Evolutionary conservation across 1,140 invertebrate genomes (phyloP), one percentile per base, ranked within the genome.

Genomic region (Trachymyrmex cornetzi): DNA sequence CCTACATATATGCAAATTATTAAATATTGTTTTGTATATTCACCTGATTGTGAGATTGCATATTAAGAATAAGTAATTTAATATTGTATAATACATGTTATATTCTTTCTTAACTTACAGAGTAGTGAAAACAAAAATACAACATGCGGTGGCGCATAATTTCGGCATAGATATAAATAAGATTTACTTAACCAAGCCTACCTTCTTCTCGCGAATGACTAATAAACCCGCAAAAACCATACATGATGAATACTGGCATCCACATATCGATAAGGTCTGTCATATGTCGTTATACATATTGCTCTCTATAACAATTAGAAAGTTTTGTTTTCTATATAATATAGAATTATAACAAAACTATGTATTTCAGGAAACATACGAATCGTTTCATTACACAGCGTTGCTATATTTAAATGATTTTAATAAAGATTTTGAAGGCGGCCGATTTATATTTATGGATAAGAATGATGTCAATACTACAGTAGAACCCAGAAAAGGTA

Each of bases 181-280:
- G 92, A 95, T 98, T 75, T 97, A 97, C 95, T 95, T 98, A 72
- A 98, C 98, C 16, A 96, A 97, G 93, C 98, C 98, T 53, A 98
- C 98, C 64, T 99, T 98, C 93, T 98, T 98, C 92, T 98, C 98
- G 12, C 95, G 96, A 92, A 97, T 98, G 81, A 98, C 97, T 57
- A 95, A 96, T 85, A 96, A 95, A 74, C 95, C 96, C 38, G 96
- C 98, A 12, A 96, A 96, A 90, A 98, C 97, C 1, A 91, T 96
- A 57, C 97, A 98, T 93, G 98, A 98, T 95, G 97, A 98, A 94
- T 98, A 98, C 94, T 98, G 98, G 98, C 97, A 98, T 95, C 96
- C 97, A 53, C 98, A 98, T 96, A 96, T 98, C 69, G 98, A 99
- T 94, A 98, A 98, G 96, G 98, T 98, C 95, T 92, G 69, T 91